A percentile compares a stretch with the other conserved stretches of the same genome.
Evolutionary conservation across 2,888 invertebrate genomes (phyloP).

Genomic region (Marronus borbonicus): DNA sequence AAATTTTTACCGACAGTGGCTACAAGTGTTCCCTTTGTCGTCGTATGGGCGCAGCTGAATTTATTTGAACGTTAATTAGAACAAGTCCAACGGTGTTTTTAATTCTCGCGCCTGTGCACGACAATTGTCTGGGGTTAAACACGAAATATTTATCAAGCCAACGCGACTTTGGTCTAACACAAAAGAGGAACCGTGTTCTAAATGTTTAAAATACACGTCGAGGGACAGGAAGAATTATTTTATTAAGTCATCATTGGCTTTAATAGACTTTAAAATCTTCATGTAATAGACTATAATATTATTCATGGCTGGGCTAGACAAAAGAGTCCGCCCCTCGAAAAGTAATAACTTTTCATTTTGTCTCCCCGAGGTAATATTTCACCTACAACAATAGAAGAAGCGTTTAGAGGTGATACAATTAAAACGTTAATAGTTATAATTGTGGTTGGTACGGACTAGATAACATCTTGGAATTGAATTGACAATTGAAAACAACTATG

Average conservation of each 20-base stretch:
- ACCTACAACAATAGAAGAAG: slow-evolving; percentile 45
- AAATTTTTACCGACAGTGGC: slow-evolving; percentile 20
- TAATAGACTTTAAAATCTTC: not conserved
- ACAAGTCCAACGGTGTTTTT: slow-evolving; percentile 30
- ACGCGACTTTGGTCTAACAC: too few species aligned
- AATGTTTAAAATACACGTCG: too few species aligned
- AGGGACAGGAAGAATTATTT: not conserved
- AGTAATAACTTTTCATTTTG: not conserved
- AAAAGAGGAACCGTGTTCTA: too few species aligned
- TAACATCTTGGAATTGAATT: slow-evolving; percentile 37
- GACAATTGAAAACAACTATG: slow-evolving; percentile 43
- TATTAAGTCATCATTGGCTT: not conserved
- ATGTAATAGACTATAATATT: not conserved
- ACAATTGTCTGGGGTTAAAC: slow-evolving; percentile 3
- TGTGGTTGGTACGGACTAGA: slow-evolving; percentile 31
- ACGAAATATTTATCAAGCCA: too few species aligned
- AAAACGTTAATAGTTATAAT: slow-evolving; percentile 51
- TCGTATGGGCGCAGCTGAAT: slow-evolving; percentile 30
- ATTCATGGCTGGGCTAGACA: not conserved
- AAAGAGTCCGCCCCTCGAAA: not conserved
- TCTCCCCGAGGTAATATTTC: slow-evolving; percentile 39
- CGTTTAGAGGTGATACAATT: slow-evolving; percentile 49
- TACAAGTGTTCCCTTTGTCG: slow-evolving; percentile 17
- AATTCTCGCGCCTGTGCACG: slow-evolving; percentile 10
- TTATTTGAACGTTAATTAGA: slow-evolving; percentile 38